phyloP scores from a whole-genome alignment of 2,113 vertebrate genomes.

The Delphinus delphis region DNA sequence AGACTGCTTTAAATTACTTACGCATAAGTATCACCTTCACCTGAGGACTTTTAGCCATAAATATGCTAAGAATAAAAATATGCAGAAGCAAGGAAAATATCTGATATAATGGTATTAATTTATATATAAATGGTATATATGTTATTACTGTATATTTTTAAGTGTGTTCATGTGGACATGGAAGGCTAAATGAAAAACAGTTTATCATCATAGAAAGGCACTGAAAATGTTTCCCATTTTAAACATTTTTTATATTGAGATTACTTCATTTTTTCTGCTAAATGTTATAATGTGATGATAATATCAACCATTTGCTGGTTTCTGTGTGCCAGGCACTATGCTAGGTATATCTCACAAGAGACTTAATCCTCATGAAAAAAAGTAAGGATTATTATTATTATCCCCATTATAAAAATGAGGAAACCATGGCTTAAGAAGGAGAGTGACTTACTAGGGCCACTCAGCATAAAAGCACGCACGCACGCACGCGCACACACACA shows the following conservation, averaged over 20 bases:
- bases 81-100: background rate
- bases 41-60: background rate
- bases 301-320: background rate
- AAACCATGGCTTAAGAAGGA: background rate
- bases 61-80: slow-evolving; percentile 32
- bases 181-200: slow-evolving; percentile 10
- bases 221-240: background rate
- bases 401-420: background rate
- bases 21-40: background rate
- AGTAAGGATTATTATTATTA: background rate
- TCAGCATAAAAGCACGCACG: fast-evolving
- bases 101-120: background rate
- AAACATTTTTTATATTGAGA: background rate
- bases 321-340: background rate
- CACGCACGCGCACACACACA: fast-evolving
- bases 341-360: background rate
- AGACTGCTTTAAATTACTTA: slow-evolving; percentile 49
- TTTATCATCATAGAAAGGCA: background rate
- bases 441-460: background rate
- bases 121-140: background rate
- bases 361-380: slow-evolving; percentile 16
- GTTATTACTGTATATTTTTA: background rate
- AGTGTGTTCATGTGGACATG: background rate
- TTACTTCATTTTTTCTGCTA: background rate
- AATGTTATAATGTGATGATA: background rate